phyloP scores from a whole-genome alignment of 2,888 invertebrate species.

The Rhamnusium bicolor region DNA sequence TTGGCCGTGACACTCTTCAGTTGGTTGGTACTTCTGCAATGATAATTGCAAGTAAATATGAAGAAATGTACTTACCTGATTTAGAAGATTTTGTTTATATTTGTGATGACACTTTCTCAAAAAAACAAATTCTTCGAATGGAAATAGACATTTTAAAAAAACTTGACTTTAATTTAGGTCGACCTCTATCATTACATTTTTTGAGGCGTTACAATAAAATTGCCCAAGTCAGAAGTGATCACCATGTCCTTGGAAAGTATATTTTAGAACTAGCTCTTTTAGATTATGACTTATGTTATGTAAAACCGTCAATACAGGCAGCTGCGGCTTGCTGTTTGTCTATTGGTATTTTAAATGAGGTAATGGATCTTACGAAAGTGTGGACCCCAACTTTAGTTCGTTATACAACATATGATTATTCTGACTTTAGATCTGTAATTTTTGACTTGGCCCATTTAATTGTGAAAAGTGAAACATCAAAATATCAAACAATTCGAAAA shows the following conservation, averaged over 20 bases:
- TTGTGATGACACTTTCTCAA: slow-evolving; percentile 89
- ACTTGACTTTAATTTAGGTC: slow-evolving; percentile 86
- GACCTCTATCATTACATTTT: slow-evolving; percentile 92
- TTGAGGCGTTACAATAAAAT: slow-evolving; percentile 82
- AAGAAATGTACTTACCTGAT: slow-evolving; percentile 93
- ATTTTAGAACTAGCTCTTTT: slow-evolving; percentile 88
- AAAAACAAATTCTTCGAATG: slow-evolving; percentile 85
- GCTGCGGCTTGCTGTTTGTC: slow-evolving; percentile 87
- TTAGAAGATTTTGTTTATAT: slow-evolving; percentile 92
- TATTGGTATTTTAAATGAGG: slow-evolving; percentile 73
- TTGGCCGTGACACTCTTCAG: slow-evolving; percentile 76
- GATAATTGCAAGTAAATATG: slow-evolving; percentile 94
- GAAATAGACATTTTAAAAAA: slow-evolving; percentile 85
- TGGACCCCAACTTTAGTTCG: slow-evolving; percentile 85
- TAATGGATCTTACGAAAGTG: slow-evolving; percentile 69
- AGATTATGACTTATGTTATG: slow-evolving; percentile 85
- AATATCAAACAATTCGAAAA: slow-evolving; percentile 79
- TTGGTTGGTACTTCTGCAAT: slow-evolving; percentile 92
- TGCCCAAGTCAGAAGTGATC: slow-evolving; percentile 75
- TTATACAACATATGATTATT: slow-evolving; percentile 83
- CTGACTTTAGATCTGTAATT: slow-evolving; percentile 80
- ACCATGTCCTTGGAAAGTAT: slow-evolving; percentile 81
- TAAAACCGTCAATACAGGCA: slow-evolving; percentile 88
- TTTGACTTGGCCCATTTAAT: slow-evolving; percentile 81
- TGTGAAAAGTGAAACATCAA: slow-evolving; percentile 79